phyloP scores from a whole-genome alignment of 2,113 vertebrate genomes.

The Aptenodytes patagonicus region DNA sequence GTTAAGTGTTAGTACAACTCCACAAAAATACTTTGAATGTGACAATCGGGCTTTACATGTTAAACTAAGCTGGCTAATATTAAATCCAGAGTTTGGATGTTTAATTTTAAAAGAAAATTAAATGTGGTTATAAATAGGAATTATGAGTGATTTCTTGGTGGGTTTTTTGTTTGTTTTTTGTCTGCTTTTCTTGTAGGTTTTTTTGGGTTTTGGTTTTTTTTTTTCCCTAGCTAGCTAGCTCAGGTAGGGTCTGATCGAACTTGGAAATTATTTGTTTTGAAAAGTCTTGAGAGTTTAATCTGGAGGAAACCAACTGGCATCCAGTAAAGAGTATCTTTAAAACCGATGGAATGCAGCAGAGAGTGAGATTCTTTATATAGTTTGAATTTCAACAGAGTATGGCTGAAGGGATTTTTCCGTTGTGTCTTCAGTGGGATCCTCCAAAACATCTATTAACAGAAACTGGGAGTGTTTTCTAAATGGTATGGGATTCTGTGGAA shows the following conservation, averaged over 20 bases:
- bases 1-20: neutral
- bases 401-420: conserved; percentile 30
- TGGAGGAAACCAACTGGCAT: neutral
- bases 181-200: neutral
- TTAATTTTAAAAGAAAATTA: neutral
- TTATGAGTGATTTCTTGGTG: neutral
- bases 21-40: neutral
- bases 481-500: neutral
- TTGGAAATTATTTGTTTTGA: neutral
- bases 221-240: neutral
- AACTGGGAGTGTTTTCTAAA: neutral
- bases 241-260: neutral
- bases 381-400: neutral
- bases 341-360: neutral
- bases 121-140: neutral
- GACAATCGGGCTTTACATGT: neutral
- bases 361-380: neutral
- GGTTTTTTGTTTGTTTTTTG: neutral
- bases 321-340: neutral
- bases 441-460: neutral
- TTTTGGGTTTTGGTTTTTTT: neutral
- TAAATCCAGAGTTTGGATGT: conserved; percentile 7
- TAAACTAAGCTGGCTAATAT: neutral
- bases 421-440: neutral
- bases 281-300: neutral